These are phyloP conservation scores for Pangasianodon gigas DNA, from an alignment of 2,113 vertebrate species.

Conservation along the genomic window DNA sequence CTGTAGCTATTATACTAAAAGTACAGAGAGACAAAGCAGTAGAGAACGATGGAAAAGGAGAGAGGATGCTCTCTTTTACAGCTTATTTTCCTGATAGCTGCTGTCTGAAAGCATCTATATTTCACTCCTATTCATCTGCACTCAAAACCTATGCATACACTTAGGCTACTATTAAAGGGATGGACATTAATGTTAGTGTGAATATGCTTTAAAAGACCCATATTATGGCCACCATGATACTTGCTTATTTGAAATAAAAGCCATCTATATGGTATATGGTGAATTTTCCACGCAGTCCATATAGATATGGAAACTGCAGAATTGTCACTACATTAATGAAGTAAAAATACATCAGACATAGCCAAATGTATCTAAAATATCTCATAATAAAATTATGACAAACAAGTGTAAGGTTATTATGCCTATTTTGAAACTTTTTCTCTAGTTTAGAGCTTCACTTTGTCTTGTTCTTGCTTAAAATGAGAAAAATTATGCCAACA, in stretches of 20 bases:
- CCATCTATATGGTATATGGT: not conserved
- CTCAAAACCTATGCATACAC: not conserved
- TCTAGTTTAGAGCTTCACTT: not conserved
- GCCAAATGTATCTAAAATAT: not conserved
- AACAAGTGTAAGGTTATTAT: not conserved
- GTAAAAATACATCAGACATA: not conserved
- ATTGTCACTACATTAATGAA: not conserved
- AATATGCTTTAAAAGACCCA: not conserved
- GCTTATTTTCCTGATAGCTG: slow-evolving; percentile 24
- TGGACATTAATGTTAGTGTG: not conserved
- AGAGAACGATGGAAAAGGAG: slow-evolving; percentile 48
- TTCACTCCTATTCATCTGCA: slow-evolving; percentile 8
- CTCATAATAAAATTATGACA: not conserved
- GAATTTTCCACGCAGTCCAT: not conserved
- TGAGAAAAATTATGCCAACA: too few species aligned
- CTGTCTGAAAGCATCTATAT: slow-evolving; percentile 11
- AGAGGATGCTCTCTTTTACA: slow-evolving; percentile 43
- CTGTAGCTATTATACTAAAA: slow-evolving; percentile 36
- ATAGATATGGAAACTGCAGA: not conserved
- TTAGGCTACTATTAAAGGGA: not conserved
- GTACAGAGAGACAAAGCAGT: slow-evolving; percentile 34
- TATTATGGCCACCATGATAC: not conserved
- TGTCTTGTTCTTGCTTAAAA: not conserved
- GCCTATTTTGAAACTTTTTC: not conserved
- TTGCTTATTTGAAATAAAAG: not conserved